Conservation (phyloP, 2,113 vertebrate genomes). For the Grus americana region DNA sequence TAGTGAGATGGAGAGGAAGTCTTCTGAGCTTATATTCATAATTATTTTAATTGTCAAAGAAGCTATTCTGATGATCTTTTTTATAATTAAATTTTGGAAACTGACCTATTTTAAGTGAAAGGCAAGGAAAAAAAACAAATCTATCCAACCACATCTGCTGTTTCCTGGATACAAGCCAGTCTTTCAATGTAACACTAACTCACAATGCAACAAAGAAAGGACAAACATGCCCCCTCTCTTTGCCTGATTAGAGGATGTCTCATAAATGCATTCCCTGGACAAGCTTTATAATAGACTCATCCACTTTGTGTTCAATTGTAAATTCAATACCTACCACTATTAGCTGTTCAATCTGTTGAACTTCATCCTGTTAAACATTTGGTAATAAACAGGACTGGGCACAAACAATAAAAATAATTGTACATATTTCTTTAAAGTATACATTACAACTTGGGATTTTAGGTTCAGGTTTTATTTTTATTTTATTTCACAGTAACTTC, state of each 20-base stretch:
- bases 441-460: neutral
- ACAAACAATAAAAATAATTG: neutral
- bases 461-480: neutral
- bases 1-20: neutral
- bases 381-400: neutral
- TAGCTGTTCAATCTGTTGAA: constrained; percentile 37
- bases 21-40: neutral
- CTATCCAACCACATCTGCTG: neutral
- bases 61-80: neutral
- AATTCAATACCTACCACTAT: constrained; percentile 55
- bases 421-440: neutral
- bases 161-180: neutral
- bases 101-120: neutral
- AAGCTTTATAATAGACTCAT: constrained; percentile 53
- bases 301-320: constrained; percentile 52
- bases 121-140: neutral
- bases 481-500: neutral
- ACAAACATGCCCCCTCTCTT: constrained; percentile 13
- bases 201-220: constrained; percentile 22
- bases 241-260: constrained; percentile 43
- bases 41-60: neutral
- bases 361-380: constrained; percentile 9
- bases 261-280: constrained; percentile 28
- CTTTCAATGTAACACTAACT: neutral
- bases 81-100: neutral